Evolutionary conservation across 2,113 vertebrate species (phyloP), one percentile per base, ranked within the genome.

Genomic region (Nerophis ophidion): DNA sequence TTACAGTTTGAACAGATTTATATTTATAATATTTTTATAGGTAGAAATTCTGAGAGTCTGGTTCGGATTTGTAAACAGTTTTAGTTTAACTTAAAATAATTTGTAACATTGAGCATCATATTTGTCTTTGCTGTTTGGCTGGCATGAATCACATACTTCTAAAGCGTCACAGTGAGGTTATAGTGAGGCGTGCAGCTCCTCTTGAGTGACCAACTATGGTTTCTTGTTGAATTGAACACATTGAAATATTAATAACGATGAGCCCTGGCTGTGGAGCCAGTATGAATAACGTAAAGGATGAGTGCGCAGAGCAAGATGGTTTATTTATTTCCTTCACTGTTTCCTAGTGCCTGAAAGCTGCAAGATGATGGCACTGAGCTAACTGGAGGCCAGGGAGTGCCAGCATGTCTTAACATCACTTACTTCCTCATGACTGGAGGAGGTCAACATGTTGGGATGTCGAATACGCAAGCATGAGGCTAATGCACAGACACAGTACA

Each of bases 401-500:
- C 77, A 78, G 49, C 68, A 65, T 79, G 55, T 47, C 52, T 83
- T 65, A 86, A 77, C 78, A 65, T 85, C 77, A 86, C 60, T 81
- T 76, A 75, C 70, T 82, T 83, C 74, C 76, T 71, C 61, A 14
- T 75, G 80, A 74, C 80, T 74, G 78, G 68, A 76, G 74, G 78
- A 78, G 81, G 72, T 78, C 78, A 70, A 42, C 71, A 57, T 68
- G 61, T 48, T 66, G 40, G 10, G 56, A 60, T 40, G 60, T 8
- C 60, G 73, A 55, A 66, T 66, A 67, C n/a, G 34, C 6, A 10
- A 65, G 74, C 74, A 40, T 38, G 74, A 60, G 47, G 65, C 66
- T 9, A 79, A 3, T 46, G 50, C 67, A 60, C 55, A 42, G 65
- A 79, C 26, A 26, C 26, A 26, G 26, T 79, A 74, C 48, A 49